phyloP scores from a whole-genome alignment of 35 echinoderm and acorn worm genomes.

The Apostichopus californicus region DNA sequence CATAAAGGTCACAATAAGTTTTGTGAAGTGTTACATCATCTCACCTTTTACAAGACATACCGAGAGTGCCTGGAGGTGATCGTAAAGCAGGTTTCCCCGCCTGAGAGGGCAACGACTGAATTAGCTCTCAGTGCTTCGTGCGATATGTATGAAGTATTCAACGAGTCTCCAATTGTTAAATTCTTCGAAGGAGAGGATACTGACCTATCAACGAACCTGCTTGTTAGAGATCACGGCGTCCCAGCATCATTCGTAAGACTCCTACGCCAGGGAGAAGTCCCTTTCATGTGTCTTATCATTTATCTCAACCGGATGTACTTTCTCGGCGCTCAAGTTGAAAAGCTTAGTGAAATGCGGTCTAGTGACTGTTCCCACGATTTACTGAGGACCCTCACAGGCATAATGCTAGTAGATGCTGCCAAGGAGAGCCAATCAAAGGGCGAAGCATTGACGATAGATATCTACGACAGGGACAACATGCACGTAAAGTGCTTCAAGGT shows the following conservation, averaged over 20 bases:
- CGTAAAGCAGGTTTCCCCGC: not conserved
- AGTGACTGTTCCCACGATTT: constrained; percentile 3
- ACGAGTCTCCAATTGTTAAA: not conserved
- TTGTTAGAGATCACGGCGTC: not conserved
- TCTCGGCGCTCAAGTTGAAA: constrained; percentile 20
- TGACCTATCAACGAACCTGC: not conserved
- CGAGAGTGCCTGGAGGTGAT: constrained; percentile 52
- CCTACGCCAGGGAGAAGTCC: constrained; percentile 15
- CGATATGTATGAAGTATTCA: constrained; percentile 34
- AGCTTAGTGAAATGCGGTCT: constrained; percentile 3
- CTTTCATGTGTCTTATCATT: constrained; percentile 7
- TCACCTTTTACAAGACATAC: constrained; percentile 22
- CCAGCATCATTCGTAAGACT: not conserved
- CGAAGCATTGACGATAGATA: constrained; percentile 18
- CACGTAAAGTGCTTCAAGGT: not conserved
- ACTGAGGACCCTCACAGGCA: constrained; percentile 29
- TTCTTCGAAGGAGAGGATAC: not conserved
- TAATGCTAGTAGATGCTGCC: constrained; percentile 40
- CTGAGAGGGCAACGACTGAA: constrained; percentile 9
- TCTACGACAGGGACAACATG: constrained; percentile 25
- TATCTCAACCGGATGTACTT: constrained; percentile 28
- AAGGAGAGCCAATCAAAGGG: not conserved
- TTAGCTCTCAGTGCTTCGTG: not conserved
- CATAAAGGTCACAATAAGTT: constrained; percentile 57
- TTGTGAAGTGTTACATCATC: constrained; percentile 31